These are phyloP conservation scores for Drosophila monieri DNA, from an alignment of 2,888 invertebrate genomes.

Conservation along the genomic window DNA sequence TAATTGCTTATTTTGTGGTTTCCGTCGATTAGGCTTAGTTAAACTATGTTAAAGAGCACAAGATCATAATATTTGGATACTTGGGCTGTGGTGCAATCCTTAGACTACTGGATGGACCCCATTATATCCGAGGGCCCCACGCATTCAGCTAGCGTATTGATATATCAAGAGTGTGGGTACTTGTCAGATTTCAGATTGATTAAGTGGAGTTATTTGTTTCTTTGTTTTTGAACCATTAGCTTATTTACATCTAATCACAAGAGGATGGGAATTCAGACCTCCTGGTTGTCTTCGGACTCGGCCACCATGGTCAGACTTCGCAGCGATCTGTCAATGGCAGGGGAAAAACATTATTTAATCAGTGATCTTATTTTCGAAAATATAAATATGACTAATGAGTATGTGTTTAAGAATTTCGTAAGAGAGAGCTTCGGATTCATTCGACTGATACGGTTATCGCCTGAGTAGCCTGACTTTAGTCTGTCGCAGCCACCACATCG, in stretches of 20 bases:
- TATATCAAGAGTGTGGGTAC: slow-evolving; percentile 34
- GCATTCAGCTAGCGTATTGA: slow-evolving; percentile 48
- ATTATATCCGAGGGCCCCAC: slow-evolving; percentile 34
- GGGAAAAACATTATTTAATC: slow-evolving; percentile 8
- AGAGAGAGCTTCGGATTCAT: slow-evolving; percentile 11
- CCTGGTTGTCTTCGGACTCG: slow-evolving; percentile 74
- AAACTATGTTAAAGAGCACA: slow-evolving; percentile 38
- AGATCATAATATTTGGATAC: slow-evolving; percentile 29
- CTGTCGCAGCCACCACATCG: slow-evolving; percentile 15
- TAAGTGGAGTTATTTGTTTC: slow-evolving; percentile 22
- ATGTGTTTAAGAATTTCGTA: background rate
- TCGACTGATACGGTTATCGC: slow-evolving; percentile 22
- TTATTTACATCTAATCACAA: slow-evolving; percentile 76
- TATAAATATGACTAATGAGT: background rate
- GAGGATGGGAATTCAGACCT: slow-evolving; percentile 67
- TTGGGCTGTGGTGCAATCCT: slow-evolving; percentile 33
- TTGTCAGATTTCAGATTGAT: slow-evolving; percentile 42
- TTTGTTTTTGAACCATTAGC: slow-evolving; percentile 43
- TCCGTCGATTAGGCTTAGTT: slow-evolving; percentile 50
- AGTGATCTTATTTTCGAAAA: background rate
- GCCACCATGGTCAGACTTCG: slow-evolving; percentile 83
- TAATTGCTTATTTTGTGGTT: slow-evolving; percentile 29
- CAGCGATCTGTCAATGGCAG: slow-evolving; percentile 77
- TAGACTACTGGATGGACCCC: slow-evolving; percentile 37
- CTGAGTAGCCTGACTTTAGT: slow-evolving; percentile 40